Evolutionary conservation across 1,140 invertebrate species (phyloP), one percentile per base, ranked within the genome.

Genomic region (Tachypleus tridentatus): DNA sequence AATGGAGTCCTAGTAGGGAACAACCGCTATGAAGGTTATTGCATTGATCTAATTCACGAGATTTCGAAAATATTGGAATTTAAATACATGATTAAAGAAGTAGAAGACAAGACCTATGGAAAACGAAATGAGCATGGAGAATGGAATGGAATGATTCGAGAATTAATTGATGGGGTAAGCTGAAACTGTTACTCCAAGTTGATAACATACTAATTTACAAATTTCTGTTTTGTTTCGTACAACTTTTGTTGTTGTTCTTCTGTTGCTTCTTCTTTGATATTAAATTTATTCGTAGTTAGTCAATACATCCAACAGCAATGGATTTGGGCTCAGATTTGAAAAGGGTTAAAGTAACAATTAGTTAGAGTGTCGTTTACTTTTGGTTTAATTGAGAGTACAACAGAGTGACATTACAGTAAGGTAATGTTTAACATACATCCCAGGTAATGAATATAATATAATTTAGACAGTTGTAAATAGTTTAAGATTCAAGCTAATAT

Each of bases 21-120:
- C 73, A 88, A 92, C 65, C 79, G 83, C 57, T 96, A 87, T 74
- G 88, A 96, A 75, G 95, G 95, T 47, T 97, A 94, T 62, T 75
- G 76, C 62, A 74, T 78, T 54, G 77, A 78, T 67, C 58, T 78
- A 29, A 70, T 79, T 1, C 65, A 73, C 10, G 75, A 77, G 66
- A 85, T 94, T 64, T 79, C 90, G 3, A 85, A 85, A 68, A 83
- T 84, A 73, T 79, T 95, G 9, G 86, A 85, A 63, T 94, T 97
- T 68, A 86, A 87, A n/a, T 80, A 76, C 70, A 83, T 81, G 57
- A 85, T 93, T 67, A 81, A 85, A 67, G 63, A 66, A 51, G 72
- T 73, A 5, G 71, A 75, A 49, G 78, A 78, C 67, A 73, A 83
- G 66, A 83, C 72, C 47, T 76, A 78, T 68, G 74, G 78, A 8